Conservation (phyloP, 2,888 invertebrate genomes). For the Apodemia mormo region DNA sequence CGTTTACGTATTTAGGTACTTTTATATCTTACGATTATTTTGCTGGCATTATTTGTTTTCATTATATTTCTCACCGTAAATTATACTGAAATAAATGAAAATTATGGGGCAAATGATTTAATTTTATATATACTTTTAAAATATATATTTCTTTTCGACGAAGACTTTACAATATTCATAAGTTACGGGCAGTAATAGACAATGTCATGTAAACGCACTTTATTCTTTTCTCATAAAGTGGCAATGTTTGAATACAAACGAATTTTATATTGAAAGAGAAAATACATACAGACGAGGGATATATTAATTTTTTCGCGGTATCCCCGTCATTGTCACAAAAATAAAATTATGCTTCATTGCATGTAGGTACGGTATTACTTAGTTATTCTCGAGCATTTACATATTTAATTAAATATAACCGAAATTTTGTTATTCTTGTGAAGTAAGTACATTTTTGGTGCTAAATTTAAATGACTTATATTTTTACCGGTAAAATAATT, state of each 20-base stretch:
- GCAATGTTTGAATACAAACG: slow-evolving; percentile 40
- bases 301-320: slow-evolving; percentile 51
- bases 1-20: slow-evolving; percentile 3
- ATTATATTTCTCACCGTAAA: too few relatives aligned
- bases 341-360: slow-evolving; percentile 26
- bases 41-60: too few relatives aligned
- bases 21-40: slow-evolving; percentile 18
- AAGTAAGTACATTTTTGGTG: slow-evolving; percentile 36
- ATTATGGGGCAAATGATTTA: too few relatives aligned
- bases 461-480: slow-evolving; percentile 21
- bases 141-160: too few relatives aligned
- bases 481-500: background rate
- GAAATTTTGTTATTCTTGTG: slow-evolving; percentile 27
- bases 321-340: slow-evolving; percentile 43
- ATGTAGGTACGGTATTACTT: slow-evolving; percentile 16
- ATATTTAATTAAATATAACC: slow-evolving; percentile 27
- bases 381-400: slow-evolving; percentile 19
- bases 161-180: too few relatives aligned
- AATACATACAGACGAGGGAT: slow-evolving; percentile 42
- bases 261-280: slow-evolving; percentile 42
- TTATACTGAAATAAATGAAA: too few relatives aligned
- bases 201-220: slow-evolving; percentile 13
- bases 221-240: slow-evolving; percentile 36
- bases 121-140: too few relatives aligned
- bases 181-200: too few relatives aligned